These are phyloP conservation scores for Orientallactaga sibirica DNA, from an alignment of 2,797 vertebrate genomes.

Conservation along the genomic window DNA sequence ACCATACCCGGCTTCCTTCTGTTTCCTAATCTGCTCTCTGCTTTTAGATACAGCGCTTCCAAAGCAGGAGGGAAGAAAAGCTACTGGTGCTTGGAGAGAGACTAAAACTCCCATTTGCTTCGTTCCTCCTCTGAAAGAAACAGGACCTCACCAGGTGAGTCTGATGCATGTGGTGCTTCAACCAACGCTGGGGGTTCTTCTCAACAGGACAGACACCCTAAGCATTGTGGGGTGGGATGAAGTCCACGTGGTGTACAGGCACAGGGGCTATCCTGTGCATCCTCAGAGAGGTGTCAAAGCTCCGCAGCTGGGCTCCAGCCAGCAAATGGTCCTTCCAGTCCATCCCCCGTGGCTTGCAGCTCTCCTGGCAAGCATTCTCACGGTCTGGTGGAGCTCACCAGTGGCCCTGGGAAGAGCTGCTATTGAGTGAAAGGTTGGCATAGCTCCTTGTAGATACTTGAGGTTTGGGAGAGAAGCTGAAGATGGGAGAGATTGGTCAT, in stretches of 20 bases:
- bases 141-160: neutral
- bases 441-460: neutral
- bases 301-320: neutral
- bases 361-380: neutral
- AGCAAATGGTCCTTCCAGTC: neutral
- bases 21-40: neutral
- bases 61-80: neutral
- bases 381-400: neutral
- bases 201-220: neutral
- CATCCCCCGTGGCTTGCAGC: neutral
- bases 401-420: neutral
- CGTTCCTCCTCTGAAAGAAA: conserved; percentile 16
- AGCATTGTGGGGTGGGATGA: neutral
- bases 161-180: neutral
- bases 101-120: neutral
- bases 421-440: neutral
- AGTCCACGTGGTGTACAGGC: too few relatives aligned
- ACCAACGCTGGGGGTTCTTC: neutral
- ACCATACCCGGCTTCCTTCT: neutral
- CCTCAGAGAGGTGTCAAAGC: neutral
- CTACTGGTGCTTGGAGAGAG: neutral
- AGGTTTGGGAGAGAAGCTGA: conserved; percentile 2
- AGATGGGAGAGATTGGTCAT: conserved; percentile 46
- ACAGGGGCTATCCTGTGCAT: neutral
- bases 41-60: neutral